Evolutionary conservation across 2,888 invertebrate genomes (phyloP).

Genomic region (Nineta flava): DNA sequence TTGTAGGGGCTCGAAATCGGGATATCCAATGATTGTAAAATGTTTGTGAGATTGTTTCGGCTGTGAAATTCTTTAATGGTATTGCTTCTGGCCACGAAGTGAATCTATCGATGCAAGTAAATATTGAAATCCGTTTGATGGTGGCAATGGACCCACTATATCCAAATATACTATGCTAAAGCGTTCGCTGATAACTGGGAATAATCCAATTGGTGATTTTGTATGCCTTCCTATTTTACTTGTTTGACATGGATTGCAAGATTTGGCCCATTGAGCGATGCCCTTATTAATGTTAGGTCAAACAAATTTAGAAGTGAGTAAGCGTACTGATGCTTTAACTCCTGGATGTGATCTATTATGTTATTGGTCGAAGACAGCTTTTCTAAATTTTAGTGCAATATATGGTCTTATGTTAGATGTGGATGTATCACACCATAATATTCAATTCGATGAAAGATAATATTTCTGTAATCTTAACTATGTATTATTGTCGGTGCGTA

Average conservation of each 20-base stretch:
- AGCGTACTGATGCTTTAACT: background rate
- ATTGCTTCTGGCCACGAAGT: slow-evolving; percentile 19
- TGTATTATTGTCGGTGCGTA: too few relatives aligned
- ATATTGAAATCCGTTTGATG: slow-evolving; percentile 4
- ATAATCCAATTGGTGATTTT: background rate
- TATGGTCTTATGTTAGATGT: background rate
- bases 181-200: background rate
- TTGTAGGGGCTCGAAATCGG: slow-evolving; percentile 18
- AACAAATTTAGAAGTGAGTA: too few relatives aligned
- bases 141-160: slow-evolving; percentile 1
- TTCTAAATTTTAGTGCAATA: background rate
- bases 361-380: background rate
- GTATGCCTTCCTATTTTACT: background rate
- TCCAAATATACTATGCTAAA: background rate
- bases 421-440: too few relatives aligned
- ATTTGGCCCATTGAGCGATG: background rate
- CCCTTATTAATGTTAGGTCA: background rate
- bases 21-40: slow-evolving; percentile 18
- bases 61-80: slow-evolving; percentile 18
- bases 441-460: too few relatives aligned
- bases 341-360: background rate
- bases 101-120: slow-evolving; percentile 18
- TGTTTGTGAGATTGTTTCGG: slow-evolving; percentile 16
- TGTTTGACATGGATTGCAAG: background rate
- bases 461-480: too few relatives aligned